Percentiles rank a stretch among this genome's conserved stretches.
These are phyloP conservation scores for Megaceryle maxima DNA, from an alignment of 2,113 vertebrate species.

Conservation along the genomic window DNA sequence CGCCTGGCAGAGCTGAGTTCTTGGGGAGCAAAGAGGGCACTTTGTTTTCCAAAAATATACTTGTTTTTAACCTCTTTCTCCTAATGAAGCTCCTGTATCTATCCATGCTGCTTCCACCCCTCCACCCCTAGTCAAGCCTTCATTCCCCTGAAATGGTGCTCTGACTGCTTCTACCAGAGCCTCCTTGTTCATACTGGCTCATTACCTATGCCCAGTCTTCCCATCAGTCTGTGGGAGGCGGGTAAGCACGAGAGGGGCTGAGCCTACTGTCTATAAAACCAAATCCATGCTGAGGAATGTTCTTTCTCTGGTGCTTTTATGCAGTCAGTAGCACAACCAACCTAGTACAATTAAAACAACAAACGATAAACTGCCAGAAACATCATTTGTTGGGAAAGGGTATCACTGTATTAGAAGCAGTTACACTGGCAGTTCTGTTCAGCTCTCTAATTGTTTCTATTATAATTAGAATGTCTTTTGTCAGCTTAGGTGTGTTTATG, in stretches of 20 bases:
- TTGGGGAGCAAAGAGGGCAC: neutral
- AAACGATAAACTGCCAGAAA: neutral
- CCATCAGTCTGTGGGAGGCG: neutral
- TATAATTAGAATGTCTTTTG: slow-evolving; percentile 11
- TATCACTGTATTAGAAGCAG: neutral
- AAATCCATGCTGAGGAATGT: fast-evolving
- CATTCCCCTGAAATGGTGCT: neutral
- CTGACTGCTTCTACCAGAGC: neutral
- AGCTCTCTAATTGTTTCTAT: neutral
- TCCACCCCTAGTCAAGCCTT: neutral
- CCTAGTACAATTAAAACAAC: neutral
- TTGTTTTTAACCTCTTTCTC: neutral
- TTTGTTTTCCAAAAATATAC: neutral
- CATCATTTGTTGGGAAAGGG: neutral
- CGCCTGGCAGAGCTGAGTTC: neutral
- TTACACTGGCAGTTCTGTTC: neutral
- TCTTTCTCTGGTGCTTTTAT: neutral
- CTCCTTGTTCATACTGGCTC: neutral
- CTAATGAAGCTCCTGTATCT: neutral
- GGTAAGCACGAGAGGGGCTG: neutral
- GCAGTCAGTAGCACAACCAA: neutral
- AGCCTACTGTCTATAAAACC: neutral
- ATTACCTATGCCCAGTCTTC: neutral
- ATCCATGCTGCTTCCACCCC: neutral
- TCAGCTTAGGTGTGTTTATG: neutral